Base-by-base conservation (phyloP, 2,888 invertebrate species). In the Nomada ruficornis region DNA sequence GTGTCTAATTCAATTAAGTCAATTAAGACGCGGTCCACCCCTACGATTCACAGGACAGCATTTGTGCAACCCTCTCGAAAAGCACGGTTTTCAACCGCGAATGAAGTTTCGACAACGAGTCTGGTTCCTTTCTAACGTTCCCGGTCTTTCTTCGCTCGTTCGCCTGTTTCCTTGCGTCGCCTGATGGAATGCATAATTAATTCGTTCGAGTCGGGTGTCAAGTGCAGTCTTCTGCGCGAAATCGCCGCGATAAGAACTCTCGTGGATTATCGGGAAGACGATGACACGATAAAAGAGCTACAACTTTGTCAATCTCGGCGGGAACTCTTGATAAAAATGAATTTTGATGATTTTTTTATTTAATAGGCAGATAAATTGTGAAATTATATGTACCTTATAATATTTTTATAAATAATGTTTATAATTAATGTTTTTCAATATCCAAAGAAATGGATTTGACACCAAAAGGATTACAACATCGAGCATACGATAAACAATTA, bases 151-250 rank as follows among this genome's bases (percentile, higher is more conserved):
- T 26, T 15, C 64, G 9, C 23, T 54, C 11, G 42, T 70, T 57
- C 65, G 42, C 65, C 57, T 57, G 60, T 52, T 69, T 82, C 59
- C 77, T 63, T 54, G 50, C 64, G 11, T 55, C 72, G 50, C 63
- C 80, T 83, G 85, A 86, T 84, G 83, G 88, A 86, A 88, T 88
- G 86, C 80, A 87, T 88, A 88, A 88, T 88, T 86, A 88, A 88
- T 88, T 88, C 72, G 71, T 80, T 80, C 82, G 73, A 76, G 80
- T 11, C 76, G 65, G 73, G 71, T 85, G 85, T 86, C 84, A 77
- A 69, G 81, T 77, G 68, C 81, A 76, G 77, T 76, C 80, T 80
- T 83, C 79, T 81, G 80, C 77, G 23, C 63, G 79, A 76, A 81
- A 88, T 83, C 82, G 69, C 59, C 78, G 77, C 59, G 82, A 82